A percentile compares a stretch with the other conserved stretches of the same genome.
Conservation (phyloP, 2,113 vertebrate species). For the Prietella phreatophila region DNA sequence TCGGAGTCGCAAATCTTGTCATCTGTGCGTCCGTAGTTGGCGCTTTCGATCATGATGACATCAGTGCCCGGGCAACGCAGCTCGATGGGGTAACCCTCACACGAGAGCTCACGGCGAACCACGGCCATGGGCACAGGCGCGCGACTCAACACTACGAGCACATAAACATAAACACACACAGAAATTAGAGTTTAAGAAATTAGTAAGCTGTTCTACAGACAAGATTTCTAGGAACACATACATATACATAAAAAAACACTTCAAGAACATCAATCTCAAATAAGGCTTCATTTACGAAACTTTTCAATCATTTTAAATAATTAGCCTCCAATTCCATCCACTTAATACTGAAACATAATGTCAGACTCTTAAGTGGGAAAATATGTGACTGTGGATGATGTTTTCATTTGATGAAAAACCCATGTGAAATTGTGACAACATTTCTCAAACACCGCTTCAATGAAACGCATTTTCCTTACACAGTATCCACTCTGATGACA, state of each 20-base stretch:
- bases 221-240: background rate
- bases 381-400: background rate
- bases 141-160: conserved; percentile 81
- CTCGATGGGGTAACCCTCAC: conserved; percentile 98
- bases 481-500: background rate
- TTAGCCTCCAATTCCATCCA: background rate
- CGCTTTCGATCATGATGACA: conserved; percentile 99
- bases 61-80: conserved; percentile 97
- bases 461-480: background rate
- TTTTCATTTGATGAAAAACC: background rate
- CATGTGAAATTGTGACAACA: background rate
- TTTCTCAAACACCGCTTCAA: background rate
- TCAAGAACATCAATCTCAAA: background rate
- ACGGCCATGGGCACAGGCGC: conserved; percentile 97
- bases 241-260: background rate
- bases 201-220: background rate
- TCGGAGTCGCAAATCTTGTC: conserved; percentile 99
- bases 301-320: background rate
- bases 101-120: conserved; percentile 95
- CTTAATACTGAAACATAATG: background rate
- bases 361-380: background rate
- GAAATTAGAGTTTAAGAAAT: no score
- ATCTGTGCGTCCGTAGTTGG: conserved; percentile 97
- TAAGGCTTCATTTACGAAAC: background rate
- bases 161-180: background rate